Conservation (phyloP, 2,888 invertebrate species). For the Tipula lateralis region DNA sequence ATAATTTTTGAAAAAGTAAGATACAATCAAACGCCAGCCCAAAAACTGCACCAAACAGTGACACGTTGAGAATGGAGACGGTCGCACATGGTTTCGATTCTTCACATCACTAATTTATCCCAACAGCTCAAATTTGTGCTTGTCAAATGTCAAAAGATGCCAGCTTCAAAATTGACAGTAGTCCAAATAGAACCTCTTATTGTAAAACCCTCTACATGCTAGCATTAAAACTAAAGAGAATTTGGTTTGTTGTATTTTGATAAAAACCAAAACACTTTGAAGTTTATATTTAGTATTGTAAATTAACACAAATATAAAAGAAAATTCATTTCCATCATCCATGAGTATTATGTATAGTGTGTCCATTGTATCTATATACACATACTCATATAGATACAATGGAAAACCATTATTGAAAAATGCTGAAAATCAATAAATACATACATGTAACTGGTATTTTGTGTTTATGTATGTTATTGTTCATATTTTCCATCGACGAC, state of each 20-base stretch:
- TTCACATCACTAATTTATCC: too few species aligned
- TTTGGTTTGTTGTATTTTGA: too few species aligned
- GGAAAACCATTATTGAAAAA: neutral
- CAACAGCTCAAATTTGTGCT: too few species aligned
- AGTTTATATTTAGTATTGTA: neutral
- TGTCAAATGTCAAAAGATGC: too few species aligned
- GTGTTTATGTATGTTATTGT: neutral
- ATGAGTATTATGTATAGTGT: neutral
- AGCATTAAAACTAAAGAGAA: neutral
- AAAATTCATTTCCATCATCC: neutral
- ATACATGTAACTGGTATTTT: neutral
- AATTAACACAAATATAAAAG: neutral
- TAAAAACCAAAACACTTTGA: constrained; percentile 5
- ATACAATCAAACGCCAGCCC: too few species aligned
- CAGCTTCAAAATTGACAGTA: too few species aligned
- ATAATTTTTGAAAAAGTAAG: too few species aligned
- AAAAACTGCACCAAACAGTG: too few species aligned
- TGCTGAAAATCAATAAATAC: neutral
- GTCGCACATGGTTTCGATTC: too few species aligned
- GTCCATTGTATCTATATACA: neutral
- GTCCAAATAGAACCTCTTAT: too few species aligned
- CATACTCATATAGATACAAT: neutral
- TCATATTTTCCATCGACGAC: neutral
- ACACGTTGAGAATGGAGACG: too few species aligned
- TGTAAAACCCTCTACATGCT: too few species aligned